Conservation (phyloP, 92 coral and sea anemone genomes). For the Palythoa caribaeorum region DNA sequence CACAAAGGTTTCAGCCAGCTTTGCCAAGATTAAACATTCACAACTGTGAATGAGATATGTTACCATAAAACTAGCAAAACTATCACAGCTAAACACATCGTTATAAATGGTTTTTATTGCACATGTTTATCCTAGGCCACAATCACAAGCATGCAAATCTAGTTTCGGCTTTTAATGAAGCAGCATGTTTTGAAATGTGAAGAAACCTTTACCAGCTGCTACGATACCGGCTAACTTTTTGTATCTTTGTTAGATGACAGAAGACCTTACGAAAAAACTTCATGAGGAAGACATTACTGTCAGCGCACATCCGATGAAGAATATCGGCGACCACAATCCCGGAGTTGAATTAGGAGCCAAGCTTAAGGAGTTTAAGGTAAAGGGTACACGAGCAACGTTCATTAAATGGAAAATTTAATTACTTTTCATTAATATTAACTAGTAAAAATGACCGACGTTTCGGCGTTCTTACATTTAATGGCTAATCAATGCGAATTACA, state of each 20-base stretch:
- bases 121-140: too few species aligned
- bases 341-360: neutral
- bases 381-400: neutral
- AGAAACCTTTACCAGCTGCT: neutral
- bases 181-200: neutral
- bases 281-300: neutral
- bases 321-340: neutral
- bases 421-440: too few species aligned
- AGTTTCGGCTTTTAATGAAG: too few species aligned
- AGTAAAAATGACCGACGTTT: too few species aligned
- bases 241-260: constrained; percentile 19
- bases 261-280: constrained; percentile 25
- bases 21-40: too few species aligned
- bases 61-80: neutral
- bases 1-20: too few species aligned
- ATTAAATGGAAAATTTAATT: too few species aligned
- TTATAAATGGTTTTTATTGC: too few species aligned
- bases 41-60: neutral
- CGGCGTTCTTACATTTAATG: too few species aligned
- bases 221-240: neutral
- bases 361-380: constrained; percentile 11
- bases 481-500: too few species aligned
- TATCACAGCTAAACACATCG: neutral
- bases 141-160: too few species aligned
- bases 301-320: constrained; percentile 13